Percentiles rank a stretch among this genome's conserved stretches.
Evolutionary conservation across 1,140 invertebrate species (phyloP).

Genomic region (Ceratitis capitata): DNA sequence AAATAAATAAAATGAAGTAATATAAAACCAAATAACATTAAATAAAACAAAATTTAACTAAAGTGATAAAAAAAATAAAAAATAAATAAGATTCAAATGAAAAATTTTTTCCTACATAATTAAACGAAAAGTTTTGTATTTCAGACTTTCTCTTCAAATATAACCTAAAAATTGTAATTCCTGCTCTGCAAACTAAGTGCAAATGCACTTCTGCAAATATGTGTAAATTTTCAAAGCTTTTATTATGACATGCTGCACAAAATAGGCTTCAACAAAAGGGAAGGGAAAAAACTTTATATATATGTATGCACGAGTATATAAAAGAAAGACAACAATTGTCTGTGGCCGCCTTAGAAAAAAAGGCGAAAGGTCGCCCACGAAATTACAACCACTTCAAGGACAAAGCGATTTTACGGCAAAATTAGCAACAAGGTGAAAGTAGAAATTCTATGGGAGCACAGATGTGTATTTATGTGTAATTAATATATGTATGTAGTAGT

Average conservation of each 20-base stretch:
- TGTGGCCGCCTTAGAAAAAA: background rate
- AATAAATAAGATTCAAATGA: too few species aligned
- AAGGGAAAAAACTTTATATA: too few species aligned
- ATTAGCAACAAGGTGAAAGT: background rate
- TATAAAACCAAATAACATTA: too few species aligned
- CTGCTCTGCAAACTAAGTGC: background rate
- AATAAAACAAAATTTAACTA: too few species aligned
- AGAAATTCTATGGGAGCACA: background rate
- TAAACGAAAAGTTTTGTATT: too few species aligned
- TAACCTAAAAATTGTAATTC: background rate
- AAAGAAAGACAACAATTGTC: background rate
- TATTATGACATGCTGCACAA: background rate
- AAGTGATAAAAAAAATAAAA: too few species aligned
- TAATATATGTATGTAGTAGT: background rate
- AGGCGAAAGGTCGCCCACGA: background rate
- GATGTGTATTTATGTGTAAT: background rate
- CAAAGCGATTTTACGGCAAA: conserved; percentile 1
- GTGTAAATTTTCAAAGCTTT: conserved; percentile 3
- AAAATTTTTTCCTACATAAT: too few species aligned
- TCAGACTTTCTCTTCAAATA: too few species aligned
- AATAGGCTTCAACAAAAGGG: background rate
- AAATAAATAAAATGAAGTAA: too few species aligned
- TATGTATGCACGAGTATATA: background rate
- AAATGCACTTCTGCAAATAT: too few species aligned
- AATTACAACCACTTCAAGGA: background rate